Conservation (phyloP, 2,113 vertebrate species). For the Malurus elegans region DNA sequence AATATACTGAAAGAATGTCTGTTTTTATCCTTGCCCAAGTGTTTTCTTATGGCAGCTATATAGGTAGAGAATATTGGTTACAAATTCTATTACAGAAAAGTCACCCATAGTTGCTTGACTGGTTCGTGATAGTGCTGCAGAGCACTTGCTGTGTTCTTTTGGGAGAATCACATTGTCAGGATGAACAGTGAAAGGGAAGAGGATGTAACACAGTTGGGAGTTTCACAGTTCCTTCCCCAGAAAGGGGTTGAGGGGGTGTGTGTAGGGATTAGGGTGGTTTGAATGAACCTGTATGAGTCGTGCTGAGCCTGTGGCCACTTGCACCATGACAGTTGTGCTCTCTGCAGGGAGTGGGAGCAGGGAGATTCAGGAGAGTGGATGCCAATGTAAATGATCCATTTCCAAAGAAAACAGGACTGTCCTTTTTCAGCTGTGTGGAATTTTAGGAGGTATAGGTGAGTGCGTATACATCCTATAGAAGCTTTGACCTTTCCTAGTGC, state of each 20-base stretch:
- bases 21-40: background rate
- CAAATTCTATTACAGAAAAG: fast-evolving
- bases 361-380: background rate
- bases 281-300: background rate
- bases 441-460: background rate
- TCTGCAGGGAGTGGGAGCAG: background rate
- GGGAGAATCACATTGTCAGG: fast-evolving
- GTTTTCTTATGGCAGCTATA: background rate
- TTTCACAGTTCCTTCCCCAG: background rate
- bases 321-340: background rate
- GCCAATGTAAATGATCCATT: background rate
- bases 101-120: fast-evolving
- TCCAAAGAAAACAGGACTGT: background rate
- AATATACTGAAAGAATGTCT: background rate
- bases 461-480: no score
- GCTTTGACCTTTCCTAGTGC: background rate
- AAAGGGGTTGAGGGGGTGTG: fast-evolving
- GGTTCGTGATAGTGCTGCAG: background rate
- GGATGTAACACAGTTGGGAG: background rate
- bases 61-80: background rate
- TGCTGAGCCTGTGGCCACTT: background rate
- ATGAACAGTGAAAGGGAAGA: background rate
- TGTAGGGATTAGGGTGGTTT: background rate
- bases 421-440: fast-evolving
- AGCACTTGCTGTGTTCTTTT: background rate